phyloP scores from a whole-genome alignment of 2,113 vertebrate genomes.

The Cephalopterus ornatus region DNA sequence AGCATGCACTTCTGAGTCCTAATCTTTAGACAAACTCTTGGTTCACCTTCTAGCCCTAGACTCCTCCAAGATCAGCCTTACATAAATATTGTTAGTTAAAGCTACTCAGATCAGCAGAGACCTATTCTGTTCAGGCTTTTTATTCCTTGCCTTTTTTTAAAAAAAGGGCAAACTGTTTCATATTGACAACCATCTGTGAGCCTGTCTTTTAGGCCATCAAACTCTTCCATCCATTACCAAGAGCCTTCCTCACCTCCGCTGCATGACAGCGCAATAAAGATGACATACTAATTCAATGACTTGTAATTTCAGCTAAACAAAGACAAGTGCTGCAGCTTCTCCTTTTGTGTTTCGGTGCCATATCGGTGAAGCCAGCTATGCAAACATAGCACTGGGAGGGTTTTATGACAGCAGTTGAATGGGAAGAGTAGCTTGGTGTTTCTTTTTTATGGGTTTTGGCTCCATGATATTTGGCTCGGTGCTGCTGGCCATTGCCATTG shows the following conservation, averaged over 20 bases:
- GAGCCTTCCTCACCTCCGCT: conserved; percentile 76
- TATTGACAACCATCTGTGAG: conserved; percentile 83
- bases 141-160: not conserved
- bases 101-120: conserved; percentile 53
- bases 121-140: conserved; percentile 36
- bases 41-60: conserved; percentile 59
- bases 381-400: conserved; percentile 81
- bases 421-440: conserved; percentile 76
- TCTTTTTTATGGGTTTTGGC: conserved; percentile 81
- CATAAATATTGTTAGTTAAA: conserved; percentile 56
- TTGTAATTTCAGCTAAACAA: conserved; percentile 86
- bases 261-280: conserved; percentile 86
- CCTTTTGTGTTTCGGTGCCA: conserved; percentile 79
- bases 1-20: conserved; percentile 55
- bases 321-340: conserved; percentile 78
- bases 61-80: conserved; percentile 43
- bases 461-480: conserved; percentile 78
- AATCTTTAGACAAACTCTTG: conserved; percentile 46
- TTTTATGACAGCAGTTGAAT: conserved; percentile 83
- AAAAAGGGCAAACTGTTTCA: conserved; percentile 70
- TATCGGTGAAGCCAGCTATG: conserved; percentile 84
- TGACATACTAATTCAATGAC: conserved; percentile 91
- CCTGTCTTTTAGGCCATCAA: conserved; percentile 81
- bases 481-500: conserved; percentile 77
- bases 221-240: conserved; percentile 81